These are phyloP conservation scores for Tribolium madens DNA, from an alignment of 1,140 invertebrate genomes.

Conservation along the genomic window DNA sequence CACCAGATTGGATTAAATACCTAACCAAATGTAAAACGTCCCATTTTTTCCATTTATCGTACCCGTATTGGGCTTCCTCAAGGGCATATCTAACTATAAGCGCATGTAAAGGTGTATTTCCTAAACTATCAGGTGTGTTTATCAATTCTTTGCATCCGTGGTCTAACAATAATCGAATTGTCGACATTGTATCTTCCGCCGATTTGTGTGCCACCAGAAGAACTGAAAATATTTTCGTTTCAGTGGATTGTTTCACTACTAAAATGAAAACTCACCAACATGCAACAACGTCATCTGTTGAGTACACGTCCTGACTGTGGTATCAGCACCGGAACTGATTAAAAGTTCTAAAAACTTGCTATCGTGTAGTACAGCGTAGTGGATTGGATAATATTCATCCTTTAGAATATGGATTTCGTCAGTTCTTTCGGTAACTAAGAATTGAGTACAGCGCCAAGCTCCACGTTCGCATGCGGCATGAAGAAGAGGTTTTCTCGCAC, in stretches of 20 bases:
- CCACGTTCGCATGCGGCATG: slow-evolving; percentile 78
- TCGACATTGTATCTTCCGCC: slow-evolving; percentile 77
- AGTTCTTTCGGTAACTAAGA: slow-evolving; percentile 72
- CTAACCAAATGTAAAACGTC: slow-evolving; percentile 76
- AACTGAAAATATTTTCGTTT: slow-evolving; percentile 62
- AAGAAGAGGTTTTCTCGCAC: slow-evolving; percentile 72
- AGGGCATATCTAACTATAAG: slow-evolving; percentile 79
- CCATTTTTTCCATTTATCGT: slow-evolving; percentile 80
- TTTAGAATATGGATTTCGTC: slow-evolving; percentile 81
- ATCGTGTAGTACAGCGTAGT: slow-evolving; percentile 78
- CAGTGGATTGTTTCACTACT: not conserved
- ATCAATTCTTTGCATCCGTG: slow-evolving; percentile 78
- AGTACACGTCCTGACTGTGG: slow-evolving; percentile 77
- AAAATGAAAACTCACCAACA: slow-evolving; percentile 66
- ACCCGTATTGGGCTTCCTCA: slow-evolving; percentile 78
- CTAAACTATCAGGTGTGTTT: slow-evolving; percentile 79
- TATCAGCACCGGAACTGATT: slow-evolving; percentile 75
- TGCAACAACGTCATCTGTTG: slow-evolving; percentile 81
- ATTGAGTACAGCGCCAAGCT: slow-evolving; percentile 79
- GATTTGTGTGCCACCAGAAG: slow-evolving; percentile 75
- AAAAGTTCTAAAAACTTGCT: slow-evolving; percentile 76
- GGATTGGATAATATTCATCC: slow-evolving; percentile 83
- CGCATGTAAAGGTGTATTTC: slow-evolving; percentile 75
- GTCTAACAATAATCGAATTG: slow-evolving; percentile 75
- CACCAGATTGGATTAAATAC: slow-evolving; percentile 75